These are phyloP conservation scores for Papilio elwesi DNA, from an alignment of 2,888 invertebrate species.

Conservation along the genomic window DNA sequence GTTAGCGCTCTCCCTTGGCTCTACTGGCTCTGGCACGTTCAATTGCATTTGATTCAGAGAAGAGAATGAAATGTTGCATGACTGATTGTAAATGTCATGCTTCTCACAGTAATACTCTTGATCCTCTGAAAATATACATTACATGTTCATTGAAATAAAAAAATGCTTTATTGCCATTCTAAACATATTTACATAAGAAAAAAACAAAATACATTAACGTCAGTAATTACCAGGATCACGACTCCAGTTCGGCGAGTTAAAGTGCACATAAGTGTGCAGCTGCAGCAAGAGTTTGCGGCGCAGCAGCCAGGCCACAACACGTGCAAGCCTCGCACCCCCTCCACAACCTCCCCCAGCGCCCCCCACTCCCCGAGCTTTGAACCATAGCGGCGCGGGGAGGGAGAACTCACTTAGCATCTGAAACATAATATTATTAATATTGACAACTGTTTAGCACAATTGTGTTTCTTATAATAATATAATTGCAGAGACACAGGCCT, in stretches of 20 bases:
- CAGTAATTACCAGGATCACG: constrained; percentile 61
- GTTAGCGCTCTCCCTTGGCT: constrained; percentile 64
- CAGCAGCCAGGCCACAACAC: constrained; percentile 97
- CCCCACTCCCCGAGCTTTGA: constrained; percentile 71
- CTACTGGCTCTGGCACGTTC: constrained; percentile 75
- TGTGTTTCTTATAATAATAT: too few relatives aligned
- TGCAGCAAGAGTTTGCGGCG: constrained; percentile 94
- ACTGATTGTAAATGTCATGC: constrained; percentile 76
- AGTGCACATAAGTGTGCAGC: constrained; percentile 96
- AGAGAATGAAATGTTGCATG: constrained; percentile 73
- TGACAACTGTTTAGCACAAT: too few relatives aligned
- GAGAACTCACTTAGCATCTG: constrained; percentile 82
- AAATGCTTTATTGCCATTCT: too few relatives aligned
- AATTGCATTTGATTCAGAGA: constrained; percentile 71
- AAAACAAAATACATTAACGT: too few relatives aligned
- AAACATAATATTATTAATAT: not conserved
- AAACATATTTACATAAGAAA: too few relatives aligned
- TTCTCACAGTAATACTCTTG: constrained; percentile 81
- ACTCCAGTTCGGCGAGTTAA: constrained; percentile 87
- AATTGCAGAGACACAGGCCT: too few relatives aligned
- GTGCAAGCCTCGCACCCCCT: constrained; percentile 73
- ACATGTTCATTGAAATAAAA: too few relatives aligned
- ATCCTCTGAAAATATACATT: constrained; percentile 61
- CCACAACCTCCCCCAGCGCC: constrained; percentile 54
- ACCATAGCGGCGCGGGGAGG: constrained; percentile 83